These are phyloP conservation scores for Heterotis niloticus DNA, from an alignment of 2,113 vertebrate genomes.

Conservation along the genomic window DNA sequence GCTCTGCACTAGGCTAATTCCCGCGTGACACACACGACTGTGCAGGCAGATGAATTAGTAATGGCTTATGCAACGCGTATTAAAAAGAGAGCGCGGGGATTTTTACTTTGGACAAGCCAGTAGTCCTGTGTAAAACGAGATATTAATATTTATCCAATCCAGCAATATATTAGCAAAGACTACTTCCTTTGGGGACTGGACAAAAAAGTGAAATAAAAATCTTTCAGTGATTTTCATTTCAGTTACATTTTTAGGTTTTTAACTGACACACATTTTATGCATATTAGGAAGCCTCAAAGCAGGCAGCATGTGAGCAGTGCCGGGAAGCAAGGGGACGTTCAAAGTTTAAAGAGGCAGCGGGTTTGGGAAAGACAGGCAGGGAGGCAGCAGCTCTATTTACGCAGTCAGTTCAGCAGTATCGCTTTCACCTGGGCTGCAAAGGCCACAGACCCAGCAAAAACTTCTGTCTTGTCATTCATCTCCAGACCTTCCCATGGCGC, in stretches of 20 bases:
- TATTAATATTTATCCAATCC: background rate
- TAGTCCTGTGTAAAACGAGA: background rate
- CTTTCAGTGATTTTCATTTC: background rate
- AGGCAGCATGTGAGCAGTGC: background rate
- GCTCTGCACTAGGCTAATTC: slow-evolving; percentile 31
- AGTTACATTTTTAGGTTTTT: background rate
- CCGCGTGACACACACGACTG: slow-evolving; percentile 3
- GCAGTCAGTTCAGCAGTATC: background rate
- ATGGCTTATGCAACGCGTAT: slow-evolving; percentile 10
- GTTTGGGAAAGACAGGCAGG: background rate
- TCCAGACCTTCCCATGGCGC: too few relatives aligned
- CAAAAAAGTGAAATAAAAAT: background rate
- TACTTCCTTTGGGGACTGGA: background rate
- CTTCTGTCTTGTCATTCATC: too few relatives aligned
- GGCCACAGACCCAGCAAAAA: background rate
- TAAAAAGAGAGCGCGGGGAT: slow-evolving; percentile 5
- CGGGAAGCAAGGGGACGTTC: background rate
- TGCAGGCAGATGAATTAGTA: slow-evolving; percentile 1
- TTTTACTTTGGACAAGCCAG: background rate
- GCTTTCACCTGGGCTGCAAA: background rate
- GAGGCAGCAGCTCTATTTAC: background rate
- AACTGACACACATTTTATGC: background rate
- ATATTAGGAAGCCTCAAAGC: background rate
- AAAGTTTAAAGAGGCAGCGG: background rate
- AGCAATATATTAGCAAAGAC: background rate